A percentile compares a stretch with the other conserved stretches of the same genome.
These are phyloP conservation scores for Ostrea edulis DNA, from an alignment of 1,140 invertebrate genomes.

Conservation along the genomic window DNA sequence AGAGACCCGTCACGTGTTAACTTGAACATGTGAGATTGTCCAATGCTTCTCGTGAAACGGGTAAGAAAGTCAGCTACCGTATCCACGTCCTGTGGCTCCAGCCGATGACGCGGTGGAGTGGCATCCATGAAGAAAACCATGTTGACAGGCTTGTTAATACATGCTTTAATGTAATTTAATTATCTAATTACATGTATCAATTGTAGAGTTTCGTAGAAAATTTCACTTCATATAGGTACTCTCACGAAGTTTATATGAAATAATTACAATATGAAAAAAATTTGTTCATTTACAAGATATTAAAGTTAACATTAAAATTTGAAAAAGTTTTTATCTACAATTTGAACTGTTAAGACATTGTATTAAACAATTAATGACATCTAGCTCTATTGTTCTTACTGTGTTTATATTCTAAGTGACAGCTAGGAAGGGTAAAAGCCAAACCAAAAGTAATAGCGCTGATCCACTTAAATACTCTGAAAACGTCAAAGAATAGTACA, in stretches of 20 bases:
- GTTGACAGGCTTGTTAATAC: slow-evolving; percentile 1
- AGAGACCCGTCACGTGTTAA: not conserved
- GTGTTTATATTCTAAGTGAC: slow-evolving; percentile 8
- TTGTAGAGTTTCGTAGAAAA: too few relatives aligned
- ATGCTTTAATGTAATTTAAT: slow-evolving; percentile 12
- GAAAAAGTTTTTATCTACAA: too few relatives aligned
- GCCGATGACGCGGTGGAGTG: not conserved
- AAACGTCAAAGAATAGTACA: not conserved
- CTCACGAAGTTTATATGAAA: too few relatives aligned
- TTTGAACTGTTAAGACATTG: too few relatives aligned
- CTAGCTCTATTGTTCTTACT: slow-evolving; percentile 8
- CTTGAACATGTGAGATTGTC: not conserved
- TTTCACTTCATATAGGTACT: too few relatives aligned
- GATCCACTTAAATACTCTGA: not conserved
- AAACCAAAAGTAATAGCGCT: not conserved
- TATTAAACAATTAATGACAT: not conserved
- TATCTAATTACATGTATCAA: not conserved
- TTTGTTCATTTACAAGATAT: too few relatives aligned
- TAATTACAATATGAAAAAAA: too few relatives aligned
- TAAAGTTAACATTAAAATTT: too few relatives aligned
- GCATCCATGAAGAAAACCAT: not conserved
- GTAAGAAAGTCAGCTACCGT: not conserved
- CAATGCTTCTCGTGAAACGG: not conserved
- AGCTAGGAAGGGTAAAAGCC: slow-evolving; percentile 11
- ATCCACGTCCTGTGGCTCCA: not conserved